Conservation (phyloP, 1,140 invertebrate genomes). For the Drosophila subobscura region DNA sequence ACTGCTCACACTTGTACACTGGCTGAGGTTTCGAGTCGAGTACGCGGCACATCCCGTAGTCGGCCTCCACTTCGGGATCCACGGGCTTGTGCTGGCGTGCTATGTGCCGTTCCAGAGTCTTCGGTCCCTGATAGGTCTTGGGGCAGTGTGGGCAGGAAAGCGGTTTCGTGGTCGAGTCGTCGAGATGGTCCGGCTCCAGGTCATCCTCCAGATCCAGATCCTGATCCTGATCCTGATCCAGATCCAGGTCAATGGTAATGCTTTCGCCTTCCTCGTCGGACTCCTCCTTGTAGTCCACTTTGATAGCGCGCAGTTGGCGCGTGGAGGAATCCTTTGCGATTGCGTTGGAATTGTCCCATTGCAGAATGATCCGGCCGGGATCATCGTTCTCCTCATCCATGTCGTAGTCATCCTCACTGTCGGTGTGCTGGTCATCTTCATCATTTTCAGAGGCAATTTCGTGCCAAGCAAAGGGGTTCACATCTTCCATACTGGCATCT, state of each 20-base stretch:
- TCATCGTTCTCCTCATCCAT: slow-evolving; percentile 19
- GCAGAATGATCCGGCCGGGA: slow-evolving; percentile 44
- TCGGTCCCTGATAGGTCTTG: slow-evolving; percentile 59
- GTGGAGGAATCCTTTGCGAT: not conserved
- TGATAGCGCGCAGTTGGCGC: slow-evolving; percentile 46
- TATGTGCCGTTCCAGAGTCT: slow-evolving; percentile 54
- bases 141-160: slow-evolving; percentile 46
- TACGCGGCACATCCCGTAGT: slow-evolving; percentile 36
- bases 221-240: slow-evolving; percentile 17
- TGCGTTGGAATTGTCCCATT: slow-evolving; percentile 37
- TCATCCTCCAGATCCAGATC: slow-evolving; percentile 5
- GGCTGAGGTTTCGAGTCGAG: not conserved
- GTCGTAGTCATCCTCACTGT: slow-evolving; percentile 28
- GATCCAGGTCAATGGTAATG: slow-evolving; percentile 1
- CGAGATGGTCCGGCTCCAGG: slow-evolving; percentile 2
- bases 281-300: slow-evolving; percentile 66
- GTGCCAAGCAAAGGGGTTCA: slow-evolving; percentile 63
- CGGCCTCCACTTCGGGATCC: slow-evolving; percentile 29
- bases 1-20: slow-evolving; percentile 63
- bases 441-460: slow-evolving; percentile 27
- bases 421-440: slow-evolving; percentile 26
- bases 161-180: slow-evolving; percentile 2
- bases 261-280: slow-evolving; percentile 22
- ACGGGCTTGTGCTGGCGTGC: slow-evolving; percentile 48
- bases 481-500: slow-evolving; percentile 25